These are phyloP conservation scores for Aphelenchoides bicaudatus DNA, from an alignment of 2,888 invertebrate species.

Conservation along the genomic window DNA sequence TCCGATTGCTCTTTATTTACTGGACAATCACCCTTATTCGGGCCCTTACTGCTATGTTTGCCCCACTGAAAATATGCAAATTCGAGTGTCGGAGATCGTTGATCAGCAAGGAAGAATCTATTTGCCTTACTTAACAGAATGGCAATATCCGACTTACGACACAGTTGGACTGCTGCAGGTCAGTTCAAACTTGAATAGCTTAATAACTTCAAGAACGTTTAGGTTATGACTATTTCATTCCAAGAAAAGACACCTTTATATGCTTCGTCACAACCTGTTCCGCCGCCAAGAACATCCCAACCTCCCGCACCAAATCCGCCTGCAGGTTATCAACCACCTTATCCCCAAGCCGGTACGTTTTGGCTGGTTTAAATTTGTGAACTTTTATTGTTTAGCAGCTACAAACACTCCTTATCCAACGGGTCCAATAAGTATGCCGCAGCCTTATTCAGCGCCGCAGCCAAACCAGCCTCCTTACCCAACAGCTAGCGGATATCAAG, in stretches of 20 bases:
- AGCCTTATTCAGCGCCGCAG: slow-evolving; percentile 20
- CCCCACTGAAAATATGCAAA: slow-evolving; percentile 86
- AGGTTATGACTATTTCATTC: slow-evolving; percentile 81
- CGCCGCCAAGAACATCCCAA: slow-evolving; percentile 46
- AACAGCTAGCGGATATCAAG: slow-evolving; percentile 53
- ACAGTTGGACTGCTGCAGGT: slow-evolving; percentile 78
- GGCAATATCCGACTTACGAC: slow-evolving; percentile 76
- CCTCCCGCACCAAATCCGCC: slow-evolving; percentile 24
- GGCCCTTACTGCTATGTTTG: slow-evolving; percentile 84
- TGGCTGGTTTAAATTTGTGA: slow-evolving; percentile 5
- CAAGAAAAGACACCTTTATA: slow-evolving; percentile 89
- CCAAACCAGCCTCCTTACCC: slow-evolving; percentile 1
- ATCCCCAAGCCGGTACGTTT: slow-evolving; percentile 27
- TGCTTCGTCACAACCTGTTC: slow-evolving; percentile 54
- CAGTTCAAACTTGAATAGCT: slow-evolving; percentile 19
- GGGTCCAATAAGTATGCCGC: slow-evolving; percentile 1
- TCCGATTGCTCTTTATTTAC: slow-evolving; percentile 89
- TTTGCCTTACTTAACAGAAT: slow-evolving; percentile 90
- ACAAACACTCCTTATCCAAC: slow-evolving; percentile 31
- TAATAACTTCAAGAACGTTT: slow-evolving; percentile 21
- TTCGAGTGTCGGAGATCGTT: slow-evolving; percentile 87
- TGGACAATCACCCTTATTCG: slow-evolving; percentile 93
- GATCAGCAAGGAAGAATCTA: slow-evolving; percentile 93
- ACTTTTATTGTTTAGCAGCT: neutral
- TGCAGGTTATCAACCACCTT: slow-evolving; percentile 58